Evolutionary conservation across 2,888 invertebrate genomes (phyloP).

Genomic region (Caenorhabditis virilis): DNA sequence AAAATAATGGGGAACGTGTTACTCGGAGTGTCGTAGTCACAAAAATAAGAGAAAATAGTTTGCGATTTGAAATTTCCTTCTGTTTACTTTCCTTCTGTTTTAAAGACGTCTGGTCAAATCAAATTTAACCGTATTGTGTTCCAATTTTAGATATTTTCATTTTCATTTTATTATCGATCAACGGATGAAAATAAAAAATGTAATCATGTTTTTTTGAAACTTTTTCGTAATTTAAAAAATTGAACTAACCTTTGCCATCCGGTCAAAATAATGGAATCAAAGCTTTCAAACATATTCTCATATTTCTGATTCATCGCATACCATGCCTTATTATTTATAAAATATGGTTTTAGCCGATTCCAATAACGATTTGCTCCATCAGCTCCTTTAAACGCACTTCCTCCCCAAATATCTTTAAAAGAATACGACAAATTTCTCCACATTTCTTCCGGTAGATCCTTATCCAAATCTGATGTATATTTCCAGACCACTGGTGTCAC

Average conservation of each 20-base stretch:
- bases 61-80: no score
- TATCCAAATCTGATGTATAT: slow-evolving; percentile 46
- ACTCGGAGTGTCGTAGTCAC: no score
- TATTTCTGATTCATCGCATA: slow-evolving; percentile 45
- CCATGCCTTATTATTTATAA: slow-evolving; percentile 54
- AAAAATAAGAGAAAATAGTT: no score
- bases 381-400: slow-evolving; percentile 77
- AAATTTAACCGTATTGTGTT: no score
- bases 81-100: no score
- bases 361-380: slow-evolving; percentile 47
- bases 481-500: slow-evolving; percentile 57
- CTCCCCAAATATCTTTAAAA: slow-evolving; percentile 78
- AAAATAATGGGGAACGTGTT: no score
- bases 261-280: slow-evolving; percentile 51
- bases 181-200: neutral
- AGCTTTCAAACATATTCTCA: slow-evolving; percentile 34
- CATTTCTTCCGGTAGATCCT: slow-evolving; percentile 48
- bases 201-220: neutral
- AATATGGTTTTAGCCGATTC: slow-evolving; percentile 51
- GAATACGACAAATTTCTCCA: slow-evolving; percentile 69
- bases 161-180: slow-evolving; percentile 3
- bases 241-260: slow-evolving; percentile 51
- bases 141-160: neutral
- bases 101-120: no score
- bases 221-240: neutral